Conservation (phyloP, 2,888 invertebrate genomes). For the Nymphalis urticae region DNA sequence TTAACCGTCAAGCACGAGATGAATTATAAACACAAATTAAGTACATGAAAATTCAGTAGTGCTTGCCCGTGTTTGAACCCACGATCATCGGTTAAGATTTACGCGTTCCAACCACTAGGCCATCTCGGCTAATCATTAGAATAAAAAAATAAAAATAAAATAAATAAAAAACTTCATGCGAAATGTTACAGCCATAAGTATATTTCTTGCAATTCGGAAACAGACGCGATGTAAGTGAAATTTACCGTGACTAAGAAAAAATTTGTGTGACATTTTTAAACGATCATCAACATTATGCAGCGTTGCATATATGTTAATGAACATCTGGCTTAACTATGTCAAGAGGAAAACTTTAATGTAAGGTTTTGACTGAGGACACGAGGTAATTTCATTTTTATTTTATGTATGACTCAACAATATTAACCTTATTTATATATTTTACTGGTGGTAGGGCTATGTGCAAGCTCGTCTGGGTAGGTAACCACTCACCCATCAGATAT, state of each 20-base stretch:
- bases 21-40: too few relatives aligned
- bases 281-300: constrained; percentile 21
- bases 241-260: not conserved
- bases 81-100: too few relatives aligned
- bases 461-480: too few relatives aligned
- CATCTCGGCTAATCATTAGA: too few relatives aligned
- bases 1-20: too few relatives aligned
- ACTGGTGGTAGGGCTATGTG: too few relatives aligned
- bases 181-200: not conserved
- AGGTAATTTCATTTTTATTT: constrained; percentile 17
- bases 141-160: too few relatives aligned
- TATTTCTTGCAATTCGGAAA: not conserved
- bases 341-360: constrained; percentile 36
- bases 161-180: not conserved
- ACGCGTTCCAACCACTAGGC: too few relatives aligned
- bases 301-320: constrained; percentile 38
- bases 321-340: constrained; percentile 28
- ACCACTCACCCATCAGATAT: too few relatives aligned
- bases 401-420: constrained; percentile 20
- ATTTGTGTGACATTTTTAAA: constrained; percentile 1
- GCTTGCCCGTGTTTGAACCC: too few relatives aligned
- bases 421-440: not conserved
- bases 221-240: not conserved
- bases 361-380: constrained; percentile 25
- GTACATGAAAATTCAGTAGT: too few relatives aligned